Conservation (phyloP, 1,140 invertebrate genomes). For the Anastrepha ludens region DNA sequence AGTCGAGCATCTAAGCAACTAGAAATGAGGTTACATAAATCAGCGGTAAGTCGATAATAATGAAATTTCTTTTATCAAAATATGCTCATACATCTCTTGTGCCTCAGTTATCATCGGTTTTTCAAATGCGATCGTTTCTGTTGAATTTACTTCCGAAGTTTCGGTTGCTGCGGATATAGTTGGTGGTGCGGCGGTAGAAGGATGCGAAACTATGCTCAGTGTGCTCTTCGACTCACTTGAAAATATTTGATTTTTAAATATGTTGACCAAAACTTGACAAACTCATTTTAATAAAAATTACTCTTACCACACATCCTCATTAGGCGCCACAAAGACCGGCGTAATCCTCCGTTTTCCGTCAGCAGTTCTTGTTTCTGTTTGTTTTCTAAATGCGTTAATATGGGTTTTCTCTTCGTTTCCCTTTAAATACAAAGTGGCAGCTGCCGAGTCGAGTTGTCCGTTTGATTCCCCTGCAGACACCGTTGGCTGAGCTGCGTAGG, state of each 20-base stretch:
- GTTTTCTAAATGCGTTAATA: slow-evolving; percentile 82
- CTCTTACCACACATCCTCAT: slow-evolving; percentile 78
- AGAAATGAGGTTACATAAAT: neutral
- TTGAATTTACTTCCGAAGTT: neutral
- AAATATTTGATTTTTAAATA: neutral
- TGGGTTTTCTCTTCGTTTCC: slow-evolving; percentile 56
- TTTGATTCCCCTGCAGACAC: neutral
- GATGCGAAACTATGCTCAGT: neutral
- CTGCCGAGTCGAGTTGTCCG: slow-evolving; percentile 54
- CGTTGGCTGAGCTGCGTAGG: slow-evolving; percentile 34
- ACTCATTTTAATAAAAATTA: neutral
- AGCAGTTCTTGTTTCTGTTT: slow-evolving; percentile 95
- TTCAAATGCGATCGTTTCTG: neutral
- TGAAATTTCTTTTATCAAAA: neutral
- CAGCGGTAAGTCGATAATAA: too few species aligned
- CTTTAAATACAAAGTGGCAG: neutral
- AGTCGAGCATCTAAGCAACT: slow-evolving; percentile 56
- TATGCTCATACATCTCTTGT: slow-evolving; percentile 47
- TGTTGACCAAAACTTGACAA: neutral
- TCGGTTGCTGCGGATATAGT: neutral
- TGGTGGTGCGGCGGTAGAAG: neutral
- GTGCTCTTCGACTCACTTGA: neutral
- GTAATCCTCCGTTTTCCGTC: slow-evolving; percentile 96
- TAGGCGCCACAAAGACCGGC: slow-evolving; percentile 92
- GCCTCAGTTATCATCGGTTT: slow-evolving; percentile 54